Evolutionary conservation across 2,888 invertebrate genomes (phyloP).

Genomic region (Mythimna lalbum): DNA sequence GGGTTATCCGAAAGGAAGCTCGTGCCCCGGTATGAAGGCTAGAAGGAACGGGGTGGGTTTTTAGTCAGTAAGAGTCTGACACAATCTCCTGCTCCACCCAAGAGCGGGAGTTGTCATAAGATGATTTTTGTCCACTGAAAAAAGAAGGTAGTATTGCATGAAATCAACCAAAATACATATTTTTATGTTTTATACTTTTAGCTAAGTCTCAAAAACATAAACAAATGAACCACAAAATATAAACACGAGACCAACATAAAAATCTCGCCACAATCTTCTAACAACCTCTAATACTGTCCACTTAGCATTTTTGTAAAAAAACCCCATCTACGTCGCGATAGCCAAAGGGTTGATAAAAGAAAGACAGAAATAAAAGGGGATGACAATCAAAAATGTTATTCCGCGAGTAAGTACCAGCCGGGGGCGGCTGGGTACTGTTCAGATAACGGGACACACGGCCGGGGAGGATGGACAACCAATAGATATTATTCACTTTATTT

Average conservation of each 20-base stretch:
- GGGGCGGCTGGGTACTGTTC: conserved; percentile 49
- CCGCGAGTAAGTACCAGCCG: conserved; percentile 64
- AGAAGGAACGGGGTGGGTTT: too few relatives aligned
- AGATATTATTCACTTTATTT: too few relatives aligned
- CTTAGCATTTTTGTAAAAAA: conserved; percentile 62
- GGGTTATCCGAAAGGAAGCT: too few relatives aligned
- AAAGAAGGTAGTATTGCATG: too few relatives aligned
- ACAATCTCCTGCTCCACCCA: too few relatives aligned
- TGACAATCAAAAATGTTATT: conserved; percentile 77
- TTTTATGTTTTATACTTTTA: background rate
- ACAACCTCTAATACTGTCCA: conserved; percentile 52
- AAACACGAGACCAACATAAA: conserved; percentile 21
- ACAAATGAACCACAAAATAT: conserved; percentile 10
- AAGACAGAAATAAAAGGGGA: conserved; percentile 61
- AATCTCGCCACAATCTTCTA: conserved; percentile 41
- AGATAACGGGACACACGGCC: conserved; percentile 55
- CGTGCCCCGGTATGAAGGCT: too few relatives aligned
- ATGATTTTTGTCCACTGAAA: too few relatives aligned
- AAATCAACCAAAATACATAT: too few relatives aligned
- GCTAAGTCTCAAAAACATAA: background rate
- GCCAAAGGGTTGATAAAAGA: conserved; percentile 63
- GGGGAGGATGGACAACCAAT: background rate
- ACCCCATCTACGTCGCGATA: conserved; percentile 62
- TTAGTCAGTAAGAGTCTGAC: too few relatives aligned
- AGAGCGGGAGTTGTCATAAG: too few relatives aligned